Percentiles rank a stretch among this genome's conserved stretches.
phyloP scores from a whole-genome alignment of 2,797 vertebrate genomes.

The Notoglanidium macrostoma region DNA sequence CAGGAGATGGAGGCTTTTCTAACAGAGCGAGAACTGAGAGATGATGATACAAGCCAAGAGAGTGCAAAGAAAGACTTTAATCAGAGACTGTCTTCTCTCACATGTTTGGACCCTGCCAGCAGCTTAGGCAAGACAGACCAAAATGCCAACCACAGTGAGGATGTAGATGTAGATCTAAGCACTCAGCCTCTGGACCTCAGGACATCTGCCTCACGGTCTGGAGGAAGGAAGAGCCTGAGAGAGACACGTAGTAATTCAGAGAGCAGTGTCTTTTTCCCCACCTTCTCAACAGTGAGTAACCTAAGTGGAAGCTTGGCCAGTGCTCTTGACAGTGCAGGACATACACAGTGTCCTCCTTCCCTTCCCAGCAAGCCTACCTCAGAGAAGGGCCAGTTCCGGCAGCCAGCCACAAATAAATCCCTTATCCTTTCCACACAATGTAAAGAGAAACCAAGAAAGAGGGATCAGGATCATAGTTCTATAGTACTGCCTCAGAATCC shows the following conservation, averaged over 20 bases:
- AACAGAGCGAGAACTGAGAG: constrained; percentile 62
- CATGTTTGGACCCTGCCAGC: neutral
- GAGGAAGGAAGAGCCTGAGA: constrained; percentile 63
- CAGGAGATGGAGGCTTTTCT: constrained; percentile 74
- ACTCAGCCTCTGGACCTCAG: constrained; percentile 59
- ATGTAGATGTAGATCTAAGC: constrained; percentile 46
- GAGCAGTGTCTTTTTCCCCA: constrained; percentile 76
- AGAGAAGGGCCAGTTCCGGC: constrained; percentile 71
- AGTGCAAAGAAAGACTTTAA: constrained; percentile 32
- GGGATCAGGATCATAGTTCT: constrained; percentile 67
- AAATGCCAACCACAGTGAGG: constrained; percentile 70
- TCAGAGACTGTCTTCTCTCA: constrained; percentile 23
- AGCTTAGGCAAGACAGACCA: constrained; percentile 55
- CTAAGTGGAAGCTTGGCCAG: constrained; percentile 76
- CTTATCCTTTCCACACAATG: constrained; percentile 57
- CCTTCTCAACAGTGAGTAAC: constrained; percentile 71
- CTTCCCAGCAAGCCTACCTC: constrained; percentile 88
- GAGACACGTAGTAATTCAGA: constrained; percentile 72
- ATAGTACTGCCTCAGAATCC: constrained; percentile 67
- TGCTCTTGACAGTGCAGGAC: constrained; percentile 67
- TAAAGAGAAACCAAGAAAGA: constrained; percentile 66
- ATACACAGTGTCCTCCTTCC: constrained; percentile 61
- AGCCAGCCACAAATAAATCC: constrained; percentile 41
- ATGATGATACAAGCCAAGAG: constrained; percentile 57
- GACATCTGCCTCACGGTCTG: constrained; percentile 54